Evolutionary conservation across 2,797 vertebrate genomes (phyloP).

Genomic region (Lithobates pipiens): DNA sequence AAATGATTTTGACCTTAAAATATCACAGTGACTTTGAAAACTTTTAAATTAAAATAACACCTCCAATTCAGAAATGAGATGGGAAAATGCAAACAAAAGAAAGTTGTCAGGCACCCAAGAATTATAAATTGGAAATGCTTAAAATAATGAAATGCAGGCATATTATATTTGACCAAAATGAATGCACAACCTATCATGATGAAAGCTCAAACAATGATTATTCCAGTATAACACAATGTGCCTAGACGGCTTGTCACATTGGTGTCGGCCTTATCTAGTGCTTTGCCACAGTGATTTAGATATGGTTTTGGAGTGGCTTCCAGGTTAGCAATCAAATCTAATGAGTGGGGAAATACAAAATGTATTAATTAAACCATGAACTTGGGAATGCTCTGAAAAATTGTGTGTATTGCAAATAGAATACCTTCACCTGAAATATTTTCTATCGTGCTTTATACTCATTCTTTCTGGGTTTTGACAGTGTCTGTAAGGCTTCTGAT

Average conservation of each 20-base stretch:
- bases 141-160: constrained; percentile 47
- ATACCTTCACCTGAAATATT: no score
- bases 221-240: constrained; percentile 35
- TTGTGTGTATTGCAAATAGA: not conserved
- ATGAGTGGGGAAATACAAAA: not conserved
- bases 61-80: constrained; percentile 45
- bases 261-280: not conserved
- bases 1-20: constrained; percentile 30
- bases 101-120: constrained; percentile 46
- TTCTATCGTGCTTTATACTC: no score
- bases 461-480: no score
- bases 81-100: constrained; percentile 48
- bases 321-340: constrained; percentile 5
- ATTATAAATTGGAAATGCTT: constrained; percentile 48
- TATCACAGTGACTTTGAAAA: constrained; percentile 49
- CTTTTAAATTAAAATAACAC: constrained; percentile 43
- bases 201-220: constrained; percentile 52
- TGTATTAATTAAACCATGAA: not conserved
- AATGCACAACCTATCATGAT: constrained; percentile 44
- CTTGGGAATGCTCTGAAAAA: not conserved
- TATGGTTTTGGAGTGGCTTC: not conserved
- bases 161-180: constrained; percentile 48
- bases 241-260: constrained; percentile 34
- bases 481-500: no score
- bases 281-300: constrained; percentile 9